These are phyloP conservation scores for Margaritifera margaritifera DNA, from an alignment of 2,888 invertebrate species.

Conservation along the genomic window DNA sequence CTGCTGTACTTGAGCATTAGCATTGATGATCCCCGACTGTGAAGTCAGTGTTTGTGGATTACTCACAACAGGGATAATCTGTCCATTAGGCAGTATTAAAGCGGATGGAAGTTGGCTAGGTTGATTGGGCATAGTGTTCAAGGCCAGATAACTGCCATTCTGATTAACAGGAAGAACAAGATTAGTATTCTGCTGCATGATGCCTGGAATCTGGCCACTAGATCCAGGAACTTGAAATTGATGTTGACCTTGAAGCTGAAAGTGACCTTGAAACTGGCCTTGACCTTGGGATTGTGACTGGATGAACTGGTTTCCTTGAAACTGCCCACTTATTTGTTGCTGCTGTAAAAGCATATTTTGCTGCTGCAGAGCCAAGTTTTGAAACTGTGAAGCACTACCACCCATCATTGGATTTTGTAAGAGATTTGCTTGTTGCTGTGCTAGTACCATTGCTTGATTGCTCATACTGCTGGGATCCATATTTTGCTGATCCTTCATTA, in stretches of 20 bases:
- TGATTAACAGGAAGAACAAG: conserved; percentile 47
- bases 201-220: conserved; percentile 31
- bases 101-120: conserved; percentile 69
- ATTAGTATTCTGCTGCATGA: conserved; percentile 28
- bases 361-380: conserved; percentile 33
- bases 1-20: conserved; percentile 23
- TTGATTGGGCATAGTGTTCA: conserved; percentile 52
- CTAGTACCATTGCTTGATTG: conserved; percentile 34
- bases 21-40: conserved; percentile 17
- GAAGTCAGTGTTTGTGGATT: conserved; percentile 61
- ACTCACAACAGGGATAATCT: conserved; percentile 72
- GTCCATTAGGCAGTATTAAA: conserved; percentile 72
- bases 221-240: too few relatives aligned
- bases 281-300: conserved; percentile 21
- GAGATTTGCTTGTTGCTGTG: conserved; percentile 50
- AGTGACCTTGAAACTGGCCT: conserved; percentile 34
- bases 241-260: conserved; percentile 28
- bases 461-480: conserved; percentile 36
- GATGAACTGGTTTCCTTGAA: conserved; percentile 28
- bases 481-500: conserved; percentile 26
- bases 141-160: conserved; percentile 45
- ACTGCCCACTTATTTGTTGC: conserved; percentile 36
- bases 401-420: conserved; percentile 38
- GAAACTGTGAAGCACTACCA: conserved; percentile 23
- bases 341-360: conserved; percentile 31